Percentiles rank a stretch among this genome's conserved stretches.
phyloP scores from a whole-genome alignment of 2,888 invertebrate species.

The Chrysolina oricalcia region DNA sequence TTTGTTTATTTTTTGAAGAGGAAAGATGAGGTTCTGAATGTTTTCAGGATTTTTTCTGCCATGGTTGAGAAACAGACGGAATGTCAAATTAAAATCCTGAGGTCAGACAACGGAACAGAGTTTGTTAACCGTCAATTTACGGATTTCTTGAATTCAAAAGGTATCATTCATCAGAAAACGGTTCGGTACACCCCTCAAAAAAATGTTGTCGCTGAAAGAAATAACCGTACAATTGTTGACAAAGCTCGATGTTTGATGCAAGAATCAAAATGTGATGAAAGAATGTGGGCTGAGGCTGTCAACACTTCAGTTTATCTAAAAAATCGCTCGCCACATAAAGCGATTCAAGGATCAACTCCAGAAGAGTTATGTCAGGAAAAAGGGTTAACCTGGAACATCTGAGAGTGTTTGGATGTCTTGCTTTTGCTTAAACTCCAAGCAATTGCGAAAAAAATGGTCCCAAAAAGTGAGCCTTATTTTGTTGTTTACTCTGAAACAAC shows the following conservation, averaged over 20 bases:
- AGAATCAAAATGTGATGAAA: not conserved
- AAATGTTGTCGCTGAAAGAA: conserved; percentile 9
- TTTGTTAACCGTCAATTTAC: too few relatives aligned
- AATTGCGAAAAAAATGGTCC: not conserved
- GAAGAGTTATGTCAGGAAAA: conserved; percentile 17
- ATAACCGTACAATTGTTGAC: conserved; percentile 13
- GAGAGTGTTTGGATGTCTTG: conserved; percentile 9
- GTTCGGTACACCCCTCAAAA: conserved; percentile 4
- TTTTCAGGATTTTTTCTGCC: too few relatives aligned
- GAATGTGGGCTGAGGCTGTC: not conserved
- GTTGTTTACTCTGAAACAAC: not conserved
- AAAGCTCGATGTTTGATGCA: conserved; percentile 24
- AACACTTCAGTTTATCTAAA: not conserved
- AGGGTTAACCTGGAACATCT: not conserved
- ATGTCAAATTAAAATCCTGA: too few relatives aligned
- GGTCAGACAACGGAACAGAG: too few relatives aligned
- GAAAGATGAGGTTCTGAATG: too few relatives aligned
- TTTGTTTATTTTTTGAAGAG: too few relatives aligned
- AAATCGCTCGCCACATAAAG: conserved; percentile 4
- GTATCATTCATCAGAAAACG: not conserved
- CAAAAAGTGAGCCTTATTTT: conserved; percentile 10
- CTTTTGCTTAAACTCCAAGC: not conserved
- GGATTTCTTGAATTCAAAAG: not conserved
- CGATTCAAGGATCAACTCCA: not conserved
- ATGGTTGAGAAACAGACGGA: too few relatives aligned